Evolutionary conservation across 2,797 vertebrate species (phyloP).

Genomic region (Spinus pinus): DNA sequence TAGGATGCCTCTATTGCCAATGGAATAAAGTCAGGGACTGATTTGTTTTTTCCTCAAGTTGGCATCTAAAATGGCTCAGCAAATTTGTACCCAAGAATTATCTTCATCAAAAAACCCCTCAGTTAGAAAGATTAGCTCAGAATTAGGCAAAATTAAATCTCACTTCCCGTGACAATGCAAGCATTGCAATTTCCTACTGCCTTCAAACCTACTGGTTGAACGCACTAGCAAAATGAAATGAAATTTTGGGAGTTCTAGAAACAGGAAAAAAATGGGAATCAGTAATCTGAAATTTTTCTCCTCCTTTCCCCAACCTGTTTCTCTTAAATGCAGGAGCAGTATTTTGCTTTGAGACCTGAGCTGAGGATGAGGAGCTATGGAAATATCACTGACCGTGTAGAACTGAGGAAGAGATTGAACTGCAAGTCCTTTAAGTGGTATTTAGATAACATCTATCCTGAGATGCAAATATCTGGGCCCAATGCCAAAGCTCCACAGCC

Average conservation of each 20-base stretch:
- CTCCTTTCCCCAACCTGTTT: background rate
- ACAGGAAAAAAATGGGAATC: background rate
- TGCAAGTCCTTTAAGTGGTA: slow-evolving; percentile 94
- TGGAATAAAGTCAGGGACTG: background rate
- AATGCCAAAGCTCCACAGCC: slow-evolving; percentile 85
- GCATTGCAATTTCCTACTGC: background rate
- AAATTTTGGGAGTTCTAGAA: background rate
- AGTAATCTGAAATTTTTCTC: background rate
- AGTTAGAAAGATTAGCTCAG: background rate
- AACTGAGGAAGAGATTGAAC: slow-evolving; percentile 82
- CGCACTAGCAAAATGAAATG: background rate
- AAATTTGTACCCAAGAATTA: background rate
- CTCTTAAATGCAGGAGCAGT: slow-evolving; percentile 83
- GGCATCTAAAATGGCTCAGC: background rate
- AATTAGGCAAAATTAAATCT: background rate
- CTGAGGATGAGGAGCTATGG: slow-evolving; percentile 85
- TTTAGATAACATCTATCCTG: slow-evolving; percentile 91
- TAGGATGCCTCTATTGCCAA: background rate
- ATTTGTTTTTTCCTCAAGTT: background rate
- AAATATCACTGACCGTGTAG: slow-evolving; percentile 86
- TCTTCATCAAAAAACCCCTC: background rate
- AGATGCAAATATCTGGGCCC: slow-evolving; percentile 87
- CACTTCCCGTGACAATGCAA: background rate
- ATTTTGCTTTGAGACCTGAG: slow-evolving; percentile 90
- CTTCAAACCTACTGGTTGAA: background rate